Evolutionary conservation across 2,888 invertebrate species (phyloP), one percentile per base, ranked within the genome.

Genomic region (Xiphydria camelus): DNA sequence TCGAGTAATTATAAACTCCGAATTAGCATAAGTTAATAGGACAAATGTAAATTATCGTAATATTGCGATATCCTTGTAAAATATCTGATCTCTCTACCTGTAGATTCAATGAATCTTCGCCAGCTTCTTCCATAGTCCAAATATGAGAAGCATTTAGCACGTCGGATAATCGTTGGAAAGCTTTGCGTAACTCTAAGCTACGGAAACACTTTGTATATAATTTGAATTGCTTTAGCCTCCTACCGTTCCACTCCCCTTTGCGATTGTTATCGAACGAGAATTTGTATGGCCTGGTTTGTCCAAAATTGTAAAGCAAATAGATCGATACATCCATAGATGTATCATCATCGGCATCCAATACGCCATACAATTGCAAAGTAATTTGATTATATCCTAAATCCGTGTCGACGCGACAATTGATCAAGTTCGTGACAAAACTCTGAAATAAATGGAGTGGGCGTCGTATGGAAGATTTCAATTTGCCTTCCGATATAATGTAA

Each of bases 261-360:
- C 15, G 2, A 14, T n/a, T 26, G 14, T 14, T 47, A 47, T 7
- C 62, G 55, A 19, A 63, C 9, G 14, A 48, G 14, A 9, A 65
- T 43, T 42, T 44, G 36, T 45, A 4, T 10, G 68, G 66, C 26
- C 51, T 49, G 4, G 37, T 36, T 52, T 48, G 45, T 18, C 46
- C 31, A 15, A 49, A 39, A 26, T 59, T 17, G 42, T 68, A 68
- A 0, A 46, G 3, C 17, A 68, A 39, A 37, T 56, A 39, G 22
- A 68, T 35, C 25, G 33, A 33, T 7, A 61, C 17, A 18, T 61
- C 42, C 1, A 51, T 12, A 20, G 47, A 53, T 14, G 14, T 29
- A 18, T 57, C 21, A 14, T 20, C 20, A 7, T 47, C 21, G n/a
- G 9, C 20, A 17, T 47, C 35, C 3, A 53, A 6, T 4, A 65